Conservation (phyloP, 2,797 vertebrate species). For the Meriones psammophilus region DNA sequence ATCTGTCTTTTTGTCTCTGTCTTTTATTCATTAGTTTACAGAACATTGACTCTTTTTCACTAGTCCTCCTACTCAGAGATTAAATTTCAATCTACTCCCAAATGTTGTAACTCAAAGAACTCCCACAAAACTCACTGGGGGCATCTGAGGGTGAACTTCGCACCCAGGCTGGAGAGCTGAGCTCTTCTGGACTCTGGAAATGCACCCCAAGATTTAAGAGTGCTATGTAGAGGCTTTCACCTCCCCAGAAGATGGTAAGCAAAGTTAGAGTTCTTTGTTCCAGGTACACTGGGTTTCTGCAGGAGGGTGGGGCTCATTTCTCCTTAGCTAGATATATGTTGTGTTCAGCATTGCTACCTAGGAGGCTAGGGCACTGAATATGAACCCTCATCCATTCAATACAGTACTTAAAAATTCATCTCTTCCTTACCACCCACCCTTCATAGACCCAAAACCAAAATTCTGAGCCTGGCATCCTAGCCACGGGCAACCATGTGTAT, state of each 20-base stretch:
- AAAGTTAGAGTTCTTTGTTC: constrained; percentile 72
- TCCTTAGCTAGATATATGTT: constrained; percentile 68
- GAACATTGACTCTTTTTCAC: constrained; percentile 75
- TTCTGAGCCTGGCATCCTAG: background rate
- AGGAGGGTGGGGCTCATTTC: constrained; percentile 57
- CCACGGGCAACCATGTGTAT: background rate
- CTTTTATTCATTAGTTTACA: constrained; percentile 80
- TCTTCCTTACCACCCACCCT: constrained; percentile 25
- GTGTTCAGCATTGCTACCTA: constrained; percentile 54
- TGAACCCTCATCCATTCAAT: constrained; percentile 19
- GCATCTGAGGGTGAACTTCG: constrained; percentile 78
- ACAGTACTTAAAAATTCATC: background rate
- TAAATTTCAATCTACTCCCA: constrained; percentile 76
- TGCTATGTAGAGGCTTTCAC: constrained; percentile 44
- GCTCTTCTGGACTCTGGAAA: background rate
- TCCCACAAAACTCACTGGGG: constrained; percentile 63
- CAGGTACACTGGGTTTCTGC: constrained; percentile 75
- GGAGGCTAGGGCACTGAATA: constrained; percentile 61
- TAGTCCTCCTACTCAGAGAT: constrained; percentile 71
- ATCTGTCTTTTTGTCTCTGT: constrained; percentile 78
- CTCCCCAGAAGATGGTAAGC: constrained; percentile 71
- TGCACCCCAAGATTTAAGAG: constrained; percentile 39
- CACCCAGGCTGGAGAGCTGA: constrained; percentile 17
- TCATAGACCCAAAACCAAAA: constrained; percentile 46
- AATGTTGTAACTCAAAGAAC: constrained; percentile 72